Evolutionary conservation across 2,888 invertebrate genomes (phyloP).

Genomic region (Morpho helenor): DNA sequence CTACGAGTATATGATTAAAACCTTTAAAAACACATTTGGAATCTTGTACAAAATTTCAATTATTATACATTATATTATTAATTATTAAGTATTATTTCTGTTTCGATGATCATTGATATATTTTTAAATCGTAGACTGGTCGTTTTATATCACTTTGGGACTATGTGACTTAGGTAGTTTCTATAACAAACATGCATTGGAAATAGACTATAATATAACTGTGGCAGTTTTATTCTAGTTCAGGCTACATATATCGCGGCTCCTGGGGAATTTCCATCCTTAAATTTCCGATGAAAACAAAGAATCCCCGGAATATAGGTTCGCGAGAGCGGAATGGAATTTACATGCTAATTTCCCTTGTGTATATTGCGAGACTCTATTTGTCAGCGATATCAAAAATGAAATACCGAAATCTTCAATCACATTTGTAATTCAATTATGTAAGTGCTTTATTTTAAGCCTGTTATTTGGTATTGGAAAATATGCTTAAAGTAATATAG

Average conservation of each 20-base stretch:
- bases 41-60: no score
- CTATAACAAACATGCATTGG: slow-evolving; percentile 8
- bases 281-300: slow-evolving; percentile 75
- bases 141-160: slow-evolving; percentile 8
- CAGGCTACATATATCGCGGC: slow-evolving; percentile 35
- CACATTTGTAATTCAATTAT: slow-evolving; percentile 12
- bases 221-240: slow-evolving; percentile 11
- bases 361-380: slow-evolving; percentile 55
- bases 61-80: no score
- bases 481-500: not conserved
- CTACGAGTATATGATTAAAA: no score
- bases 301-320: slow-evolving; percentile 66
- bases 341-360: slow-evolving; percentile 78
- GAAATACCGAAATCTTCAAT: slow-evolving; percentile 32
- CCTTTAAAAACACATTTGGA: no score
- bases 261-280: slow-evolving; percentile 59
- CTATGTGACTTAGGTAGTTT: slow-evolving; percentile 1
- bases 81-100: not conserved
- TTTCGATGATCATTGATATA: not conserved
- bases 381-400: slow-evolving; percentile 67
- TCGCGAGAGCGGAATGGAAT: slow-evolving; percentile 66
- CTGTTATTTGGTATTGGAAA: no score
- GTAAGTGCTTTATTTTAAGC: not conserved
- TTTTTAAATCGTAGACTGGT: not conserved
- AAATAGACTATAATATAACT: slow-evolving; percentile 7